These are phyloP conservation scores for Glaucidium brasilianum DNA, from an alignment of 2,113 vertebrate species.

Conservation along the genomic window DNA sequence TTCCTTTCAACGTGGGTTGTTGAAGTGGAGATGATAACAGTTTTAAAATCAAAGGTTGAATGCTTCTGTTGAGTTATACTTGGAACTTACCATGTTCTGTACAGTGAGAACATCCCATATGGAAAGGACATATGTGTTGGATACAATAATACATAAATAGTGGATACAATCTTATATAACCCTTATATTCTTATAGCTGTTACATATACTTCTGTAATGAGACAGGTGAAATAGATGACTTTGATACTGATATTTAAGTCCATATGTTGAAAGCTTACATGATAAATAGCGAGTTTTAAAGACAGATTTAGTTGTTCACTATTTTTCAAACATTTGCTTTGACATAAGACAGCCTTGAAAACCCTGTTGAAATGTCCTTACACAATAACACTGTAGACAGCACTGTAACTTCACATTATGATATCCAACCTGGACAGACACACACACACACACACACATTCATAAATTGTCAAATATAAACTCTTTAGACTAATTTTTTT, in stretches of 20 bases:
- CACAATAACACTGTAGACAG: neutral
- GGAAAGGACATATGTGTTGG: conserved; percentile 57
- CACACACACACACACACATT: neutral
- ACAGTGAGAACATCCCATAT: conserved; percentile 55
- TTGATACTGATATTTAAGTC: neutral
- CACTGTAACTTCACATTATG: neutral
- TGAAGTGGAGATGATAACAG: conserved; percentile 34
- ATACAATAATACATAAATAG: conserved; percentile 50
- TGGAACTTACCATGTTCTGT: conserved; percentile 34
- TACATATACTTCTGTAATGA: neutral
- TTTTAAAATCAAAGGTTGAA: conserved; percentile 53
- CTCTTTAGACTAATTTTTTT: neutral
- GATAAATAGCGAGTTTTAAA: neutral
- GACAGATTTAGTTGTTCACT: neutral
- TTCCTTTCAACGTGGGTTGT: conserved; percentile 39
- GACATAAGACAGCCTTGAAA: neutral
- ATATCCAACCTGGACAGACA: neutral
- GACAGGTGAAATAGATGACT: conserved; percentile 17
- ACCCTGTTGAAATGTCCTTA: neutral
- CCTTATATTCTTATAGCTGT: neutral
- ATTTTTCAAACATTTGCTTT: neutral
- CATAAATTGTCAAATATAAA: neutral
- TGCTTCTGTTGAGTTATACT: conserved; percentile 51
- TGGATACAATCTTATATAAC: conserved; percentile 33
- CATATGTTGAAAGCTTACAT: neutral